Conservation (phyloP, 2,888 invertebrate species). For the Macrophya alboannulata region DNA sequence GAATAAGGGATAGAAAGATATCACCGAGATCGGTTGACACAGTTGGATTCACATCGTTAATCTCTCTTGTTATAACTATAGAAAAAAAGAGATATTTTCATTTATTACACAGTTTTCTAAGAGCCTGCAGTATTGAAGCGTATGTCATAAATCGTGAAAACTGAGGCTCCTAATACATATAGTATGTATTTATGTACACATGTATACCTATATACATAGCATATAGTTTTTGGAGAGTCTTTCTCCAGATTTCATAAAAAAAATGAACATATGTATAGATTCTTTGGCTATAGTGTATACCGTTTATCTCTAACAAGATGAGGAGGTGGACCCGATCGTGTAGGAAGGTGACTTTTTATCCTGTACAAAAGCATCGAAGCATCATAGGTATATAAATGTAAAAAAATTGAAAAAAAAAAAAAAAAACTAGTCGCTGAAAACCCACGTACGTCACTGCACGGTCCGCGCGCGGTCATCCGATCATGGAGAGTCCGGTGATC, state of each 20-base stretch:
- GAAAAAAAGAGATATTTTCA: slow-evolving; percentile 21
- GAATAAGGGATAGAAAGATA: not conserved
- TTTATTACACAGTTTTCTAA: slow-evolving; percentile 25
- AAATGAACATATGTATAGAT: not conserved
- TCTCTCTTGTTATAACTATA: slow-evolving; percentile 1
- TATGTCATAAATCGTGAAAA: slow-evolving; percentile 8
- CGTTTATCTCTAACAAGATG: not conserved
- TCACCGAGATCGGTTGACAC: not conserved
- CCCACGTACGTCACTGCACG: slow-evolving; percentile 31
- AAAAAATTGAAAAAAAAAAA: not conserved
- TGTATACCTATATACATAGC: not conserved
- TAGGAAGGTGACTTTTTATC: slow-evolving; percentile 35
- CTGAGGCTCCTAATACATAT: not conserved
- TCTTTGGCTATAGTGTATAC: not conserved
- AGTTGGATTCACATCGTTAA: slow-evolving; percentile 1
- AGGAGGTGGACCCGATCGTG: not conserved
- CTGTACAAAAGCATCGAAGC: not conserved
- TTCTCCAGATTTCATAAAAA: not conserved
- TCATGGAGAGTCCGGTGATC: not conserved
- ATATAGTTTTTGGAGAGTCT: not conserved
- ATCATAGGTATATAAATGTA: not conserved
- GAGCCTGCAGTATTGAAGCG: not conserved
- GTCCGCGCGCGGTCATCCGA: not conserved
- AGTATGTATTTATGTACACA: not conserved
- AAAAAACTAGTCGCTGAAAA: not conserved